Evolutionary conservation across 2,797 vertebrate genomes (phyloP), one percentile per base, ranked within the genome.

Genomic region (Coluber constrictor): DNA sequence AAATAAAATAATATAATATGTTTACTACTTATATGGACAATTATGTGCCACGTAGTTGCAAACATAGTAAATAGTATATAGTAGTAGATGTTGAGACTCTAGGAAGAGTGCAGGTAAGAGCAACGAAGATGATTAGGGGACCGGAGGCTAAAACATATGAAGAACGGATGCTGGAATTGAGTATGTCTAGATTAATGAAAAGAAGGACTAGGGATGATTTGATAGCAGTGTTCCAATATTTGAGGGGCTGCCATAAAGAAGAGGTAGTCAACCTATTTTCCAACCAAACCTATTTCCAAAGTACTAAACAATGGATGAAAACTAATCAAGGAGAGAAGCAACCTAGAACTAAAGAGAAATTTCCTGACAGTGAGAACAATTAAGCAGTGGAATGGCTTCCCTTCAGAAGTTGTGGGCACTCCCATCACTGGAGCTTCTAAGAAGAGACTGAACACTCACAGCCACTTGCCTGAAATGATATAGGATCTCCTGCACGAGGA

Each of bases 1-100:
- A 94, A 95, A 95, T 13, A 43, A 93, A 91, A 87, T 29, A 88
- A 90, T 57, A 43, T 47, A 23, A 90, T 16, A 88, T 54, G 15
- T 25, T 1, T 0, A 11, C 47, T 88, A 70, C 32, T 79, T 88
- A 55, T 47, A 23, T 29, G n/a, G 23, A 55, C 10, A 63, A 27
- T 37, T 29, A 20, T 55, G 47, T 56, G 74, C 18, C 37, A 29
- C 12, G 32, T 10, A 23, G n/a, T 66, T 66, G 63, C 5, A 66
- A 4, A n/a, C n/a, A 29, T 7, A 63, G 27, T 32, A 70, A n/a
- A 70, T 32, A 32, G n/a, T 70, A 70, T 15, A 16, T 32, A 70
- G 29, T 32, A 70, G 13, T 70, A 70, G 5, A 32, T 70, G 63
- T 32, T n/a, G n/a, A 66, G 13, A 16, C 29, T 66, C 13, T 66